Evolutionary conservation across 2,888 invertebrate species (phyloP).

Genomic region (Chymomyza procnemis): DNA sequence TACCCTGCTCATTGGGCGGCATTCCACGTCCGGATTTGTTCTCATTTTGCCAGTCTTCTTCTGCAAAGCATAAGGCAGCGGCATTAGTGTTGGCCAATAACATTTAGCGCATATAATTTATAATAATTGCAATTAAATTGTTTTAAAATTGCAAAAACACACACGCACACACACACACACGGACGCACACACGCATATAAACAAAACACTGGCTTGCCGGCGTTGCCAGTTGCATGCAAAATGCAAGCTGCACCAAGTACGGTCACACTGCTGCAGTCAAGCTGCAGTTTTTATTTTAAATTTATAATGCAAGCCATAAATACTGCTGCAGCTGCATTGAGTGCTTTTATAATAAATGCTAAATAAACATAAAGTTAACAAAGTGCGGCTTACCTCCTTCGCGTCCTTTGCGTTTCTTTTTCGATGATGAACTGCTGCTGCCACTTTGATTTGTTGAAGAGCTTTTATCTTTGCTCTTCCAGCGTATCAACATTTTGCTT

Average conservation of each 20-base stretch:
- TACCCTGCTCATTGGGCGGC: conserved; percentile 77
- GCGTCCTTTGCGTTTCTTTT: conserved; percentile 91
- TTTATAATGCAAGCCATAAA: no score
- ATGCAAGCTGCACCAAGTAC: background rate
- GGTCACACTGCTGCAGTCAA: background rate
- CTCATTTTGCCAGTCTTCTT: conserved; percentile 83
- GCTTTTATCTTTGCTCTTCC: conserved; percentile 90
- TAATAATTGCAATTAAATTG: conserved; percentile 1
- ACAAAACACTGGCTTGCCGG: background rate
- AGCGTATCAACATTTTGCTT: conserved; percentile 86
- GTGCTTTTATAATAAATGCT: background rate
- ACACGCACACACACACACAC: conserved; percentile 9
- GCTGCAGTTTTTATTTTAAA: background rate
- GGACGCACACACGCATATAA: background rate
- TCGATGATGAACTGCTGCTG: conserved; percentile 81
- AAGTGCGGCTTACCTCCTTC: conserved; percentile 85
- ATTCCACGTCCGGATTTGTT: conserved; percentile 76
- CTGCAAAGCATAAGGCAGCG: conserved; percentile 78
- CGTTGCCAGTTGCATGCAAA: background rate
- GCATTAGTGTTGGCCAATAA: conserved; percentile 43
- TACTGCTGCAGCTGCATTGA: no score
- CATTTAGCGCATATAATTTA: background rate
- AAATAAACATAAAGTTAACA: background rate
- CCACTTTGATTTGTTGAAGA: conserved; percentile 83
- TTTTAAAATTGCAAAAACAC: background rate